Percentiles rank a stretch among this genome's conserved stretches.
Evolutionary conservation across 1,140 invertebrate genomes (phyloP).

Genomic region (Drosophila triauraria): DNA sequence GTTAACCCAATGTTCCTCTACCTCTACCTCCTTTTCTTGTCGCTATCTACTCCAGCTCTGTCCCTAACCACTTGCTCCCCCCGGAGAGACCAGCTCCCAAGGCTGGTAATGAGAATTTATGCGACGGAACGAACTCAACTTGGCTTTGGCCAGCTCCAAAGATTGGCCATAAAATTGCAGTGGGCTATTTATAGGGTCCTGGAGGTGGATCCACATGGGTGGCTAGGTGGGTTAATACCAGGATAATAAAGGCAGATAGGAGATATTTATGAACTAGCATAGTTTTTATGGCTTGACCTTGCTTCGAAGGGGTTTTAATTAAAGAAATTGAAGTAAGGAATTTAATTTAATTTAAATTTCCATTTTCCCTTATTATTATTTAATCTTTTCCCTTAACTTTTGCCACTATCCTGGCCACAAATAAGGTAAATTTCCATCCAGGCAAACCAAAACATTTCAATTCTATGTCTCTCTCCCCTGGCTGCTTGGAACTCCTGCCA

Average conservation of each 20-base stretch:
- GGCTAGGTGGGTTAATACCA: neutral
- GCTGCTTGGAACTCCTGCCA: neutral
- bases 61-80: neutral
- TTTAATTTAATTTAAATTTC: neutral
- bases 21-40: neutral
- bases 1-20: constrained; percentile 6
- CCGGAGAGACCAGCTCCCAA: neutral
- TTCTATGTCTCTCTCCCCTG: neutral
- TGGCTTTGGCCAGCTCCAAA: neutral
- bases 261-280: constrained; percentile 3
- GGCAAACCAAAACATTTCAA: constrained; percentile 9
- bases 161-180: constrained; percentile 47
- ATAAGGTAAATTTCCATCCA: neutral
- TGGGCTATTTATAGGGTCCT: constrained; percentile 9
- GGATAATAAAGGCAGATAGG: neutral
- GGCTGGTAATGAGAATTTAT: constrained; percentile 24
- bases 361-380: neutral
- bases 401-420: neutral
- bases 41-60: neutral
- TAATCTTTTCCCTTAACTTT: neutral
- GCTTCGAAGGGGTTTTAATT: neutral
- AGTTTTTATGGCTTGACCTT: neutral
- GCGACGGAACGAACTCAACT: constrained; percentile 9
- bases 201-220: neutral
- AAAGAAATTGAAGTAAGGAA: neutral